Evolutionary conservation across 2,888 invertebrate species (phyloP).

Genomic region (Fabriciana adippe): DNA sequence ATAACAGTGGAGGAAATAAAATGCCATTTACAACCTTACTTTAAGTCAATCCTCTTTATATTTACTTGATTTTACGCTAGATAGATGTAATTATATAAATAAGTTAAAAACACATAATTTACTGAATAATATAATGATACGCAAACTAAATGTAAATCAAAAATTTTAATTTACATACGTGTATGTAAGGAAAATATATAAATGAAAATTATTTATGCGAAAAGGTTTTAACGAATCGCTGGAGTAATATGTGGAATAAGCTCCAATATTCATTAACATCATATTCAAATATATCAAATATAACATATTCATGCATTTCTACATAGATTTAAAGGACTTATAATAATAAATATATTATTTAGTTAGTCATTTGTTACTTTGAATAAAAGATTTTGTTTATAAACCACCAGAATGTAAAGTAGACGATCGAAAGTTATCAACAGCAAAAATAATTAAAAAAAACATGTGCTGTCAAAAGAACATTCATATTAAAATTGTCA

Average conservation of each 20-base stretch:
- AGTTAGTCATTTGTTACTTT: too few species aligned
- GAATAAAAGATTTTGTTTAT: too few species aligned
- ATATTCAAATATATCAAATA: not conserved
- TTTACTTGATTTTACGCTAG: not conserved
- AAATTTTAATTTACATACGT: not conserved
- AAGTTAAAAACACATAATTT: not conserved
- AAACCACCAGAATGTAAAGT: too few species aligned
- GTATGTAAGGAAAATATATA: not conserved
- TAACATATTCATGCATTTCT: not conserved
- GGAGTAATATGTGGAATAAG: conserved; percentile 8
- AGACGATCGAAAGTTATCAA: not conserved
- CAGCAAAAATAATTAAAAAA: conserved; percentile 1
- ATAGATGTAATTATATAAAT: not conserved
- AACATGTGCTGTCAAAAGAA: conserved; percentile 3
- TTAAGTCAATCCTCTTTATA: conserved; percentile 10
- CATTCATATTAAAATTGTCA: not conserved
- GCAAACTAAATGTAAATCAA: not conserved
- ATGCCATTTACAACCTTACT: conserved; percentile 14
- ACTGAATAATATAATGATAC: too few species aligned
- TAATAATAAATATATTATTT: too few species aligned
- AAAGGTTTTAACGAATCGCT: conserved; percentile 11
- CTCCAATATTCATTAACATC: not conserved
- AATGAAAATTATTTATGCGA: conserved; percentile 2
- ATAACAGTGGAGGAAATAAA: conserved; percentile 19
- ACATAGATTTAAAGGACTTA: too few species aligned